Conservation (phyloP, 2,888 invertebrate genomes). For the Dryobotodes eremita region DNA sequence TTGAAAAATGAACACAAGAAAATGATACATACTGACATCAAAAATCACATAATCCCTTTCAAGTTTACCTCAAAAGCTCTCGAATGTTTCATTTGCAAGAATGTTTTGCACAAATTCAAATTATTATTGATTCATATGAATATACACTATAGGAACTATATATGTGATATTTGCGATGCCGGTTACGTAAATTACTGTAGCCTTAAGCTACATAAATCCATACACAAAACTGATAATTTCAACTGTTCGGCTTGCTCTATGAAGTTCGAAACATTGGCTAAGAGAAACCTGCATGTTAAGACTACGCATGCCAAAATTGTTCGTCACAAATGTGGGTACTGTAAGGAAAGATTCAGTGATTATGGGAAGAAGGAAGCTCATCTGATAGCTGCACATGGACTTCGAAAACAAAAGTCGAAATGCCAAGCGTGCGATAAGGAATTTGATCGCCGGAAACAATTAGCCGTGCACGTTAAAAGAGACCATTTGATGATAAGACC, state of each 20-base stretch:
- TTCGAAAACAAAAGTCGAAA: slow-evolving; percentile 68
- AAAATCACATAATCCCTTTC: slow-evolving; percentile 75
- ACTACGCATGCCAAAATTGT: slow-evolving; percentile 69
- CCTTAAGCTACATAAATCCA: slow-evolving; percentile 70
- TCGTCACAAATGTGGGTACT: slow-evolving; percentile 76
- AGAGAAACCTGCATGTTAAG: slow-evolving; percentile 70
- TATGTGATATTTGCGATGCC: slow-evolving; percentile 74
- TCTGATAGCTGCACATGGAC: slow-evolving; percentile 77
- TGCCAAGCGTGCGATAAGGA: slow-evolving; percentile 86
- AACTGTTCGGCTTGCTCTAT: slow-evolving; percentile 72
- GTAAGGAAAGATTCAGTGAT: slow-evolving; percentile 78
- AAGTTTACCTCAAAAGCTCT: slow-evolving; percentile 45
- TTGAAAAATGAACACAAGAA: slow-evolving; percentile 70
- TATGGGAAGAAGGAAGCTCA: slow-evolving; percentile 82
- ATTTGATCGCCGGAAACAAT: slow-evolving; percentile 84
- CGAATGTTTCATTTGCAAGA: slow-evolving; percentile 48
- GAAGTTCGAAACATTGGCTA: slow-evolving; percentile 71
- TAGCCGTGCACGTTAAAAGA: slow-evolving; percentile 84
- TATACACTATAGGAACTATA: slow-evolving; percentile 73
- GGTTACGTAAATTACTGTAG: slow-evolving; percentile 78
- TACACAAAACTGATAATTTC: slow-evolving; percentile 76
- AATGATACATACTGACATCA: slow-evolving; percentile 68
- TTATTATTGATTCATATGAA: slow-evolving; percentile 55
- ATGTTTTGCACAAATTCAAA: slow-evolving; percentile 45
- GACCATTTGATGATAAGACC: slow-evolving; percentile 72